phyloP scores from a whole-genome alignment of 2,113 vertebrate species.

The Pelecanoides urinatrix region DNA sequence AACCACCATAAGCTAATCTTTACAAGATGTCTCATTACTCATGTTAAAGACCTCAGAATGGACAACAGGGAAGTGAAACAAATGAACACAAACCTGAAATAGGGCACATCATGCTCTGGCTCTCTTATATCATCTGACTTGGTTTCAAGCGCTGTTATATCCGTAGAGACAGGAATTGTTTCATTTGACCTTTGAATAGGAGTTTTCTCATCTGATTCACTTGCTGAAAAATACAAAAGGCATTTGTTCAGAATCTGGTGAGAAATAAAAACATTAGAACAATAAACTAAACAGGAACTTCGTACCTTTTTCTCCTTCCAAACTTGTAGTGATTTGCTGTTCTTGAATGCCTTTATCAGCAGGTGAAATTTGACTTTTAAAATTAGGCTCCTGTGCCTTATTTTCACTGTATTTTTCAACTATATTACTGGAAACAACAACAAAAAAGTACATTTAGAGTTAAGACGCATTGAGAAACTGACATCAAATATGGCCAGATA shows the following conservation, averaged over 20 bases:
- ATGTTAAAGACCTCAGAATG: not conserved
- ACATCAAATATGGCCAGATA: not conserved
- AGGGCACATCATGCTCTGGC: slow-evolving; percentile 67
- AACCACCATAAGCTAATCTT: not conserved
- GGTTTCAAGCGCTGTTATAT: not conserved
- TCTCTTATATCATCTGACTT: not conserved
- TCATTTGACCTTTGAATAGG: not conserved
- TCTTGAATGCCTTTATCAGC: not conserved
- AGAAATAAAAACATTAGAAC: not conserved
- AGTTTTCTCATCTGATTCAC: not conserved
- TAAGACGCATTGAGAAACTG: not conserved
- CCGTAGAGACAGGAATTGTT: not conserved
- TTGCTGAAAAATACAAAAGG: slow-evolving; percentile 20
- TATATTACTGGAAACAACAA: not conserved
- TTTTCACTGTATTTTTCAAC: not conserved
- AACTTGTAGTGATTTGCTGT: not conserved
- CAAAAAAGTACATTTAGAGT: not conserved
- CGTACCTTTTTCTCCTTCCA: slow-evolving; percentile 22
- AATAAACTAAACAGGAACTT: not conserved
- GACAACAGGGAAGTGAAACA: not conserved
- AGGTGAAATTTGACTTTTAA: not conserved
- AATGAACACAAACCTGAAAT: slow-evolving; percentile 73
- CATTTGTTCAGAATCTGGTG: not conserved
- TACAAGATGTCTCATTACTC: not conserved
- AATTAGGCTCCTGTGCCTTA: not conserved